Evolutionary conservation across 2,888 invertebrate species (phyloP), one percentile per base, ranked within the genome.

Genomic region (Xylota sylvarum): DNA sequence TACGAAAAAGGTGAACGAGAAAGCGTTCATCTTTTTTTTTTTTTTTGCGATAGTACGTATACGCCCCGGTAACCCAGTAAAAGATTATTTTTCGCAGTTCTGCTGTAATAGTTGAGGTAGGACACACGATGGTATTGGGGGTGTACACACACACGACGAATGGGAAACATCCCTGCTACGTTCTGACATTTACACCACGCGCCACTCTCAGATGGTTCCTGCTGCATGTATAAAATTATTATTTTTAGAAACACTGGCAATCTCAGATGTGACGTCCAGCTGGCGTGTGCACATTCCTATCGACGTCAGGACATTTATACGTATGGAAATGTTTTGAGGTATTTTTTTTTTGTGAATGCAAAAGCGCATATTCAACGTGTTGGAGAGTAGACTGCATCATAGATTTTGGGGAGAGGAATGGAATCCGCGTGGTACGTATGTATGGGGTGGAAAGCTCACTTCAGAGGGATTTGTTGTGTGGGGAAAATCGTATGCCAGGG

Each of bases 251-350:
- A 62, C 14, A 6, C 72, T 48, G 65, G 32, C 60, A 56, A 58
- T 65, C 56, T 60, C 67, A 40, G 72, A 72, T 81, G 76, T 86
- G 85, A 86, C 85, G 85, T 86, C 81, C 77, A 86, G 85, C 81
- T 86, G 85, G 81, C 58, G 50, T 81, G 52, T 60, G 74, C 67
- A 65, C 56, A 81, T 81, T 67, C 81, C 67, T 74, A 35, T 40
- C 73, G 70, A 77, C 80, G 80, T 85, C 85, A 85, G 76, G 80
- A 70, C 67, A 58, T 82, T 74, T 48, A 23, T 10, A 7, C 50
- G 77, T 73, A 50, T 50, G n/a, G 62, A 77, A 73, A 17, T 60
- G 23, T 17, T 46, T 40, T 43, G 6, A 19, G 23, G 17, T 67
- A n/a, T n/a, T n/a, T 52, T 58, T 56, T 58, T 50, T 43, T 43